Percentiles rank a stretch among this genome's conserved stretches.
Evolutionary conservation across 2,888 invertebrate species (phyloP).

Genomic region (Lycaena phlaeas): DNA sequence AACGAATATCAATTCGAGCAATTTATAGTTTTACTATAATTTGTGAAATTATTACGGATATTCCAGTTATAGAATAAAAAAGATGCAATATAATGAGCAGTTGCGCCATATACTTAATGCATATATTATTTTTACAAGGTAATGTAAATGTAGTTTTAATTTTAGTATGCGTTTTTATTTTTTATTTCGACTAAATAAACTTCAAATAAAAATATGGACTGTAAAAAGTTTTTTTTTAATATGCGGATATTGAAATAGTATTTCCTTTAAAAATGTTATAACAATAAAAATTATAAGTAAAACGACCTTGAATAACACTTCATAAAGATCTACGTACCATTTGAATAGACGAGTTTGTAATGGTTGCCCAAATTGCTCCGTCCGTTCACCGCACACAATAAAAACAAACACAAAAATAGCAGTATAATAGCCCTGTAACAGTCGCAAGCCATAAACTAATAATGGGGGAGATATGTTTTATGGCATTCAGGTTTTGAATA

Average conservation of each 20-base stretch:
- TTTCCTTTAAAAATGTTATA: conserved; percentile 1
- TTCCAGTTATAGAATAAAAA: background rate
- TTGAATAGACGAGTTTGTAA: conserved; percentile 45
- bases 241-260: no score
- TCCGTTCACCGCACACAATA: conserved; percentile 59
- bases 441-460: conserved; percentile 69
- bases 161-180: no score
- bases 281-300: conserved; percentile 16
- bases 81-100: background rate
- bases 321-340: conserved; percentile 29
- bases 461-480: conserved; percentile 73
- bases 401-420: conserved; percentile 66
- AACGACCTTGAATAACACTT: conserved; percentile 24
- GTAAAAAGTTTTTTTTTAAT: no score
- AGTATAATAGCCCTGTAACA: conserved; percentile 63
- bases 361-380: conserved; percentile 53
- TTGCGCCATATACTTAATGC: no score
- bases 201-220: no score
- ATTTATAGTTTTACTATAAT: conserved; percentile 7
- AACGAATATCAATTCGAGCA: conserved; percentile 13
- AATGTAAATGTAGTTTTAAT: no score
- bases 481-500: conserved; percentile 66
- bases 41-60: background rate
- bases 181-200: no score
- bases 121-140: no score